A percentile compares a stretch with the other conserved stretches of the same genome.
phyloP scores from a whole-genome alignment of 2,797 vertebrate genomes.

The Cyprinella venusta region DNA sequence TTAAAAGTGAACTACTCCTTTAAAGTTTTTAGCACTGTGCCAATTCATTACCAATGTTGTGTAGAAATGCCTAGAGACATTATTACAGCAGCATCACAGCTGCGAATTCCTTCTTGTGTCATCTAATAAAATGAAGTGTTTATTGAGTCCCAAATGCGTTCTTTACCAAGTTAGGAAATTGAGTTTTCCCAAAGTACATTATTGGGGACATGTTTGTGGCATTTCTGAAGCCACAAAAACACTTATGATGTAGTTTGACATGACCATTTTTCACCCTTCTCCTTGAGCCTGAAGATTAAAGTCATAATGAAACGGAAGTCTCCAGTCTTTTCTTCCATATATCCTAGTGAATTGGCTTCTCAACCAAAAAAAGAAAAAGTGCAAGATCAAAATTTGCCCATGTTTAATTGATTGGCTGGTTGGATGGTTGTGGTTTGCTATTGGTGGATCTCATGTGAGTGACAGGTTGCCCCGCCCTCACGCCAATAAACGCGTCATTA shows the following conservation, averaged over 20 bases:
- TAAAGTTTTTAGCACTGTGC: not conserved
- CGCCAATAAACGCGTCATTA: not conserved
- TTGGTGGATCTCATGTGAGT: not conserved
- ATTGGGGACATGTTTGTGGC: not conserved
- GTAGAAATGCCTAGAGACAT: conserved; percentile 8
- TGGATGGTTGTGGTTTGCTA: not conserved
- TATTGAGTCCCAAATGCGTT: conserved; percentile 1
- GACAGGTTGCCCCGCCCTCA: not conserved
- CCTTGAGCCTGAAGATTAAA: not conserved
- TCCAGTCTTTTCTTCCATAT: not conserved
- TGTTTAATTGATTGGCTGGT: not conserved
- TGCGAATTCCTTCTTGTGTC: not conserved
- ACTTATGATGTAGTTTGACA: not conserved
- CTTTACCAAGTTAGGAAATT: not conserved
- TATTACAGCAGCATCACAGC: not conserved
- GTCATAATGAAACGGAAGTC: not conserved
- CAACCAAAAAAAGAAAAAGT: not conserved
- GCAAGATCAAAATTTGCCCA: not conserved
- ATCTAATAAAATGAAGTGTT: conserved; percentile 8
- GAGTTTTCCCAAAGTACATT: not conserved
- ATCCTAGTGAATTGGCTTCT: not conserved
- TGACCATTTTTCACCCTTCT: not conserved
- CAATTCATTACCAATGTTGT: not conserved
- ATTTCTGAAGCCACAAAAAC: not conserved
- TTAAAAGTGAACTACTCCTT: no score